These are phyloP conservation scores for Lamellibrachia columna DNA, from an alignment of 2,888 invertebrate species.

Conservation along the genomic window DNA sequence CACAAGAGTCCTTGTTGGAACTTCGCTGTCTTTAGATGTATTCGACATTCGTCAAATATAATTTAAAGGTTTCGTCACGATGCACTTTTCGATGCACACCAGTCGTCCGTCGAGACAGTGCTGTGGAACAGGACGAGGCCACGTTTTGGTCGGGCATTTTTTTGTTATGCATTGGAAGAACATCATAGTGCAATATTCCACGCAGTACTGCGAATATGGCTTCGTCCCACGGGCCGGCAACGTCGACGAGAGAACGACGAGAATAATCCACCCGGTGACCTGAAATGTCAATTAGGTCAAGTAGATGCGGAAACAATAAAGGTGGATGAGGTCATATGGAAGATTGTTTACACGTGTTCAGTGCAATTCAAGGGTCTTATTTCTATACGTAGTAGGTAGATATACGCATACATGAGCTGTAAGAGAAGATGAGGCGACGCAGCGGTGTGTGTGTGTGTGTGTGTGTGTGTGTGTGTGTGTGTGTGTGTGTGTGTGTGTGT, in stretches of 20 bases:
- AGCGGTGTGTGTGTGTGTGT: too few species aligned
- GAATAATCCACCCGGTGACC: neutral
- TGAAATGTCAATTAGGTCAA: neutral
- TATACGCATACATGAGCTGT: too few species aligned
- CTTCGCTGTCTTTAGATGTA: too few species aligned
- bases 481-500: too few species aligned
- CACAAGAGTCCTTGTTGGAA: too few species aligned
- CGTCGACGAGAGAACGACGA: neutral
- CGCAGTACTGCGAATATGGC: neutral
- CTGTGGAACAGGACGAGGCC: neutral
- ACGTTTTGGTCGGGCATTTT: neutral
- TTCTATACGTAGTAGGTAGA: too few species aligned
- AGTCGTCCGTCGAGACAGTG: neutral
- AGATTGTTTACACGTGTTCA: too few species aligned
- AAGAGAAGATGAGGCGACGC: too few species aligned
- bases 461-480: too few species aligned
- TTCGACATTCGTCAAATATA: neutral
- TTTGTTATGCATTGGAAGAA: neutral
- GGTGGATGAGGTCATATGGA: neutral
- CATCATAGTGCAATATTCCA: neutral
- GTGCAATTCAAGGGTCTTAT: too few species aligned
- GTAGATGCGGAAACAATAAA: neutral
- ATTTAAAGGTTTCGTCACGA: neutral
- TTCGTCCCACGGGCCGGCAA: neutral
- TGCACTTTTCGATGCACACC: neutral